phyloP scores from a whole-genome alignment of 2,797 vertebrate species.

The Pseudochirops cupreus region DNA sequence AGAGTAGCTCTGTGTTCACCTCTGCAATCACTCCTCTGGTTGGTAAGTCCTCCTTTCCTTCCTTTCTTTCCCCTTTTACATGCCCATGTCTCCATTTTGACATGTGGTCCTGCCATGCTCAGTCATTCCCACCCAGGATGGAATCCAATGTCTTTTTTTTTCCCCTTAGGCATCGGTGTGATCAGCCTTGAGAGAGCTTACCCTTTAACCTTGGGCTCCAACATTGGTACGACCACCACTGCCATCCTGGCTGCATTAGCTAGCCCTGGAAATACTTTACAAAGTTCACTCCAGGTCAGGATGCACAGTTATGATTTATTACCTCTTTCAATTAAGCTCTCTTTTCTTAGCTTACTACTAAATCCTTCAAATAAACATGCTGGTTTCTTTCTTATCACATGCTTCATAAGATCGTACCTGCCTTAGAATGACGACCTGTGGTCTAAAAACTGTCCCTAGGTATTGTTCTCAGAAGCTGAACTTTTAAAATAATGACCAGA shows the following conservation, averaged over 20 bases:
- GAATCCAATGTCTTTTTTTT: background rate
- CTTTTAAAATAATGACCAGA: background rate
- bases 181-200: conserved; percentile 96
- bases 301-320: background rate
- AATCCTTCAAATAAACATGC: background rate
- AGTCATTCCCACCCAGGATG: fast-evolving
- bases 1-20: conserved; percentile 99
- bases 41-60: conserved; percentile 86
- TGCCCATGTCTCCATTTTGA: background rate
- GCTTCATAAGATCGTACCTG: background rate
- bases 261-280: conserved; percentile 90
- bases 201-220: conserved; percentile 95
- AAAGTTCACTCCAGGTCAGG: conserved; percentile 93
- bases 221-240: conserved; percentile 97
- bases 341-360: background rate
- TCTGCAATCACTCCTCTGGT: conserved; percentile 97
- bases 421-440: background rate
- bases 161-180: conserved; percentile 92
- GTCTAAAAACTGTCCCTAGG: background rate
- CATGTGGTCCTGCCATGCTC: background rate
- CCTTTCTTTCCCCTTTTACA: background rate
- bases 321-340: background rate
- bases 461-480: background rate
- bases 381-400: background rate
- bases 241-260: conserved; percentile 96